Conservation (phyloP, 2,113 vertebrate genomes). For the Picathartes gymnocephalus region DNA sequence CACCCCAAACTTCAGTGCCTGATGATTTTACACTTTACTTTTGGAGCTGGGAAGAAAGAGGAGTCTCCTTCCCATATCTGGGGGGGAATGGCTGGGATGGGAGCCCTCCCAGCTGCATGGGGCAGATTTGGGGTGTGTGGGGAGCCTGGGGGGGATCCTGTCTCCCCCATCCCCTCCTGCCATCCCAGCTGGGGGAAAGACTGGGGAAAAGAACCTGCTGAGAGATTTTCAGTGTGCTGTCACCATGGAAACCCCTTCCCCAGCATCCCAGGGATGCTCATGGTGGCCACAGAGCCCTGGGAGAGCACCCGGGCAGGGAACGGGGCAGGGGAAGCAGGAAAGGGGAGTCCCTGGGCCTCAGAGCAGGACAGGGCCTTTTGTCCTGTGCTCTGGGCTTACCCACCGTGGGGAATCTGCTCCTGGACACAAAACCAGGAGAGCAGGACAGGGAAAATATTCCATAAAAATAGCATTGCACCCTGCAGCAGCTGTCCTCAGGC, state of each 20-base stretch:
- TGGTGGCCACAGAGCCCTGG: neutral
- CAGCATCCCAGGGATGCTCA: neutral
- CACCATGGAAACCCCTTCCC: constrained; percentile 26
- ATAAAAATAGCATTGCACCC: neutral
- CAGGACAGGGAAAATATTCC: neutral
- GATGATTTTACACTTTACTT: neutral
- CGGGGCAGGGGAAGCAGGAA: neutral
- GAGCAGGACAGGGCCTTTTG: neutral
- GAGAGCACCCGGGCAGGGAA: neutral
- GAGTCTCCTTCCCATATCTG: neutral
- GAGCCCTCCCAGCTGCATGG: neutral
- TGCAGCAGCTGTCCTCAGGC: neutral
- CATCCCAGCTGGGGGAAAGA: neutral
- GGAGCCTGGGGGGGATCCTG: neutral
- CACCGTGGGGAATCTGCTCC: neutral
- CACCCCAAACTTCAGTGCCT: neutral
- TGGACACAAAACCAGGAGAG: neutral
- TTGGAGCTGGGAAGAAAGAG: neutral
- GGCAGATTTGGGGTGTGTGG: neutral
- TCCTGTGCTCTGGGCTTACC: neutral
- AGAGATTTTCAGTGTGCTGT: neutral
- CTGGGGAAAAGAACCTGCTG: neutral
- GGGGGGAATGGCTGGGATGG: neutral
- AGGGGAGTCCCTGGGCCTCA: neutral
- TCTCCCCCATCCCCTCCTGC: neutral